Evolutionary conservation across 2,797 vertebrate species (phyloP), one percentile per base, ranked within the genome.

Genomic region (Sphenodon punctatus): DNA sequence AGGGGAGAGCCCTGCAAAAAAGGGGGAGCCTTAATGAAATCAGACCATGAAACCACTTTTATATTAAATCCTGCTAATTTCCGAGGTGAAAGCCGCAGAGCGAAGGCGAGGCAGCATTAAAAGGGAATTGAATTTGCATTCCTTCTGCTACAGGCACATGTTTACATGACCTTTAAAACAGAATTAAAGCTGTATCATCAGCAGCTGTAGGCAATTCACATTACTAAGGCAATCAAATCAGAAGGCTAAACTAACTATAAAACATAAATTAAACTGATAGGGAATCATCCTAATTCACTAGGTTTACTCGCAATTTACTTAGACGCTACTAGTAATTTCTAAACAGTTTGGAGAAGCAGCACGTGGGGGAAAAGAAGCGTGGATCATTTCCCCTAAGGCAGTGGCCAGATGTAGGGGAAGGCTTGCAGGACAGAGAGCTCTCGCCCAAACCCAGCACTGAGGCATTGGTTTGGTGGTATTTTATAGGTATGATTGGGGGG

Each of bases 151-250:
- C 92, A 93, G 94, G 94, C 94, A 90, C 93, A 91, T 95, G 95
- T 96, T 96, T 95, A 96, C 95, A 95, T 96, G 95, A 96, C 95
- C 95, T 96, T 96, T 96, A 95, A 96, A 96, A 95, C 94, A 96
- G 95, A 96, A 96, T 95, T 95, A 95, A 96, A 94, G 94, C 94
- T 95, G 92, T 95, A 95, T 94, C 94, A 96, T 95, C 95, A 95
- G 94, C 94, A 95, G 94, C 95, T 96, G 95, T 93, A 95, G 95
- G 95, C 94, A 96, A 96, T 95, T 95, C 94, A 94, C 94, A 95
- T 95, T 96, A 95, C 95, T 92, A 95, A 95, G 91, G 93, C 94
- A 96, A 96, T 96, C 95, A 95, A 95, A 95, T 95, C 94, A 95
- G 94, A 95, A 95, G 94, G 92, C 94, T 96, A 95, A 95, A 95